phyloP scores from a whole-genome alignment of 1,140 invertebrate genomes.

The Formica selysi region DNA sequence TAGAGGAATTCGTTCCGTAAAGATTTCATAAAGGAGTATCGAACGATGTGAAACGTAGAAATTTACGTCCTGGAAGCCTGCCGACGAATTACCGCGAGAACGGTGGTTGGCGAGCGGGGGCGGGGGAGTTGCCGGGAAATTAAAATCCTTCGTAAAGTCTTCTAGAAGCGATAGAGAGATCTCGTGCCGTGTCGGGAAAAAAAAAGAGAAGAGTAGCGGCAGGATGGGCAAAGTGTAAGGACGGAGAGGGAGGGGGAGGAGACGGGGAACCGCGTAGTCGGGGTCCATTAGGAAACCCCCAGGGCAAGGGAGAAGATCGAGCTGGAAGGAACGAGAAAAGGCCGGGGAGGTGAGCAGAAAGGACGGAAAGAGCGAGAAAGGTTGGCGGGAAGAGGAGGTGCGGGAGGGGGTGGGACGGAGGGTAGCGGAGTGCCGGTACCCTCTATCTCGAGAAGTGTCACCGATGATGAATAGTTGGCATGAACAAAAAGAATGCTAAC shows the following conservation, averaged over 20 bases:
- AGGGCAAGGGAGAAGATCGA: constrained; percentile 74
- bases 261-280: constrained; percentile 57
- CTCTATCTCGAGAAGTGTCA: constrained; percentile 86
- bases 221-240: constrained; percentile 24
- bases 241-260: neutral
- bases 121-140: constrained; percentile 73
- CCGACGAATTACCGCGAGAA: constrained; percentile 59
- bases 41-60: constrained; percentile 52
- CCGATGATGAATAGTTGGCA: constrained; percentile 87
- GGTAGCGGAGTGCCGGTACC: constrained; percentile 60
- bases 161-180: constrained; percentile 63
- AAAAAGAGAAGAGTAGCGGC: constrained; percentile 51
- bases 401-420: neutral
- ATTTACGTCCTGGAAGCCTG: constrained; percentile 58
- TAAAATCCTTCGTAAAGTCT: constrained; percentile 76
- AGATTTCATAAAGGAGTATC: constrained; percentile 18
- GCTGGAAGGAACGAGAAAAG: constrained; percentile 46
- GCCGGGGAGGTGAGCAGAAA: constrained; percentile 28
- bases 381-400: constrained; percentile 7
- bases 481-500: constrained; percentile 87
- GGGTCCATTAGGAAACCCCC: constrained; percentile 84
- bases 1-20: neutral
- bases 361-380: constrained; percentile 36
- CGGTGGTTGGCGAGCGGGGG: constrained; percentile 7
- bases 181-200: constrained; percentile 34